Conservation (phyloP, 2,113 vertebrate species). For the Picathartes gymnocephalus region DNA sequence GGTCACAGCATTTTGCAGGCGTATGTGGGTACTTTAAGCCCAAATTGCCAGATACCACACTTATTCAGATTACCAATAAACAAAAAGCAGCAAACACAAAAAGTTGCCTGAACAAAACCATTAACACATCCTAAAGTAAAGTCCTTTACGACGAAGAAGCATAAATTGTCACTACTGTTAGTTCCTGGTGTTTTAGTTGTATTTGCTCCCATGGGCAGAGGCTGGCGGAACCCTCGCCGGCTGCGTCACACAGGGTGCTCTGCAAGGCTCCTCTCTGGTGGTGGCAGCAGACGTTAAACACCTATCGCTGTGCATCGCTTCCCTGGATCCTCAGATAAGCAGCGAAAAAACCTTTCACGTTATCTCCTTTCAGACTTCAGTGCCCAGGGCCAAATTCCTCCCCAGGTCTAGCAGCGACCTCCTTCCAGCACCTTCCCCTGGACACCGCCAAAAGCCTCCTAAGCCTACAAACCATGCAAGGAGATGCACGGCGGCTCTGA, state of each 20-base stretch:
- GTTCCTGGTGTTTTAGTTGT: neutral
- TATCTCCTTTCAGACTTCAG: neutral
- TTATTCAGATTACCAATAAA: neutral
- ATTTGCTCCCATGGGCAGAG: neutral
- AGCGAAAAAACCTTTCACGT: neutral
- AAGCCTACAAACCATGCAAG: neutral
- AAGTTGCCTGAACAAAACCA: neutral
- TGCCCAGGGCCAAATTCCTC: neutral
- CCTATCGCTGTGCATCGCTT: neutral
- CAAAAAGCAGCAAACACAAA: neutral
- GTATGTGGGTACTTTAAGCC: neutral
- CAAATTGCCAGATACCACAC: neutral
- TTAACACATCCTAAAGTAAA: neutral
- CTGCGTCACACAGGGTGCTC: neutral
- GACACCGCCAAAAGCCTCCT: neutral
- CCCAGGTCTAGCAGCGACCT: neutral
- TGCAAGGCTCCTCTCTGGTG: neutral
- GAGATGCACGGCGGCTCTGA: neutral
- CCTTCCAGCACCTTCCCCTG: neutral
- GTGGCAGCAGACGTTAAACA: neutral
- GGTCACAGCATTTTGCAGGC: neutral
- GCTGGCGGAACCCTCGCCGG: fast-evolving
- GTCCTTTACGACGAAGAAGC: neutral
- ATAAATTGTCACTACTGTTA: neutral
- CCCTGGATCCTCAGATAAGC: neutral